Base-by-base conservation (phyloP, 2,888 invertebrate species). In the Helobdella robusta region DNA sequence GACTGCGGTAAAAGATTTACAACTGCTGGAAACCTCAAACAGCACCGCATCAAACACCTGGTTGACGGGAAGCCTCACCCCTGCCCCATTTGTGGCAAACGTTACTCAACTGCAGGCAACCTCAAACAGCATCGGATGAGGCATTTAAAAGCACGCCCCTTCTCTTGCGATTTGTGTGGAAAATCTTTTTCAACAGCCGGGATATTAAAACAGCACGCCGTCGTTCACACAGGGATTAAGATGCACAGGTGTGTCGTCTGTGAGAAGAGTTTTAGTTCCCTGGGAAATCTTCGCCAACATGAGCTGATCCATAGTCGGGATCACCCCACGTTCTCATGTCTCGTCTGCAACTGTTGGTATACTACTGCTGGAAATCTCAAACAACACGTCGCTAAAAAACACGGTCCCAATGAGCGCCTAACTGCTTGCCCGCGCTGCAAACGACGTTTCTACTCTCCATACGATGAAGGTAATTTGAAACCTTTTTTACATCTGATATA, bases 1-100 rank as follows among this genome's bases (percentile, higher is more conserved):
- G 56, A 64, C 34, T 67, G 67, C 25, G 64, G 67, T 23, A 67
- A 67, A 46, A 28, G 67, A 18, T 67, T 64, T 56, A 67, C 65
- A 5, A 59, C 58, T 11, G 58, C 58, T 11, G 65, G 65, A 20
- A 65, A 58, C 32, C 46, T 65, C 23, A 65, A 65, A 30, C 68
- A 36, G 44, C 62, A 62, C 34, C 62, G 62, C 18, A 20, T 62
- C 32, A 62, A 62, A 28, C 62, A 62, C 34, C n/a, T 44, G 62
- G 44, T 44, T 3, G 62, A 62, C 50, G 62, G 62, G 2, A 62
- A 62, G 34, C 62, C 62, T 23, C 62, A 62, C 30, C 62, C 62
- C 3, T 62, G 62, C 34, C 48, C 50, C 18, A 35, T 62, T 20
- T 62, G 62, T 44, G 62, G 62, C 30, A 62, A 62, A 34, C 62